Evolutionary conservation across 2,797 vertebrate species (phyloP).

Genomic region (Agapornis canus): DNA sequence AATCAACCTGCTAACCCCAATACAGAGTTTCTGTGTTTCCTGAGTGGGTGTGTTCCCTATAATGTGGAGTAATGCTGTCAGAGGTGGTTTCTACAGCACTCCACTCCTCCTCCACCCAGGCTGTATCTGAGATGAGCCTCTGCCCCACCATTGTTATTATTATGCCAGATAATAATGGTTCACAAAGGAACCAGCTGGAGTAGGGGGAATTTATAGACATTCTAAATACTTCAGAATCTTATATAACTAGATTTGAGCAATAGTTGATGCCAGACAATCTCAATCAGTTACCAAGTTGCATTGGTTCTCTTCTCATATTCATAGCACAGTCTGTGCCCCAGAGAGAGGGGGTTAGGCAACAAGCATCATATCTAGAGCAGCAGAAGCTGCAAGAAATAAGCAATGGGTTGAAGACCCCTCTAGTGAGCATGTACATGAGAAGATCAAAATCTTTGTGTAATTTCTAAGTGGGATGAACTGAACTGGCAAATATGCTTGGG

Average conservation of each 20-base stretch:
- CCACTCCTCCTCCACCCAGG: background rate
- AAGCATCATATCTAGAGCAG: background rate
- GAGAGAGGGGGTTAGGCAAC: background rate
- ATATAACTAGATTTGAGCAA: conserved; percentile 36
- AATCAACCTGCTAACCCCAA: background rate
- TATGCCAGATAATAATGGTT: background rate
- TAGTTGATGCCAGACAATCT: conserved; percentile 18
- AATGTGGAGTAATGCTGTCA: rapidly evolving
- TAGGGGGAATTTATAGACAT: conserved; percentile 6
- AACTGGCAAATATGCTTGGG: background rate
- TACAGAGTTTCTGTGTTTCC: background rate
- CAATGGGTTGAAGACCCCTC: background rate
- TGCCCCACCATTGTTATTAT: background rate
- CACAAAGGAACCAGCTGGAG: conserved; percentile 19
- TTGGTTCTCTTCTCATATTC: background rate
- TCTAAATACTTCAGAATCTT: background rate
- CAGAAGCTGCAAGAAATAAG: background rate
- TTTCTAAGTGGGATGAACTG: background rate
- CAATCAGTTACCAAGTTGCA: background rate
- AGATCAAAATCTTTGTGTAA: background rate
- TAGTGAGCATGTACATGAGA: background rate
- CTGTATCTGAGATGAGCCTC: background rate
- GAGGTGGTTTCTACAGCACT: background rate
- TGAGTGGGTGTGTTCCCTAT: rapidly evolving
- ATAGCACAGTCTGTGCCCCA: conserved; percentile 10